These are phyloP conservation scores for Porites lobata DNA, from an alignment of 92 coral and sea anemone genomes.

Conservation along the genomic window DNA sequence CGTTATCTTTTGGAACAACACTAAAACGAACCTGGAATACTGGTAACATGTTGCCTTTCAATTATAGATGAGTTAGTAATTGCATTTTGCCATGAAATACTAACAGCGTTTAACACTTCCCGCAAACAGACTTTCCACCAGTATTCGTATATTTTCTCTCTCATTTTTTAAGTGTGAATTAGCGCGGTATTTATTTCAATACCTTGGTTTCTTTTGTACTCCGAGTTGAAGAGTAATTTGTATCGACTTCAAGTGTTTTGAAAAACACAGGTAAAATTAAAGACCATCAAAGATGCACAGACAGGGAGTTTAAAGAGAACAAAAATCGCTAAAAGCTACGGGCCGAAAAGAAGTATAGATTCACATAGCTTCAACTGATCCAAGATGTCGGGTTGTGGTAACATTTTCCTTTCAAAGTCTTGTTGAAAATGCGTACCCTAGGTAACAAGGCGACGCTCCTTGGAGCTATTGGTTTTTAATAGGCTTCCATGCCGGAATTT, in stretches of 20 bases:
- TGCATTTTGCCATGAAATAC: conserved; percentile 46
- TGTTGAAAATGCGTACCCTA: not conserved
- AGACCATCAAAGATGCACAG: not conserved
- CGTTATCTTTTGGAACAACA: conserved; percentile 11
- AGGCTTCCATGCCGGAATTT: not conserved
- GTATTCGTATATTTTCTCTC: not conserved
- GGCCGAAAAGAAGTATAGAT: too few species aligned
- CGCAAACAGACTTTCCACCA: conserved; percentile 27
- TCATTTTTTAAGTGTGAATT: not conserved
- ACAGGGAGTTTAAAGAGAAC: too few species aligned
- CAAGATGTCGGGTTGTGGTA: too few species aligned
- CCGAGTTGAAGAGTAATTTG: not conserved
- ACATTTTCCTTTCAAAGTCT: not conserved
- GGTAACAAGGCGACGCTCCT: not conserved
- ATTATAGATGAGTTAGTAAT: conserved; percentile 73
- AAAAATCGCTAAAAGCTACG: too few species aligned
- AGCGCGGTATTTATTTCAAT: not conserved
- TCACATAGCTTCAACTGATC: too few species aligned
- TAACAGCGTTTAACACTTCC: conserved; percentile 31
- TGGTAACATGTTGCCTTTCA: conserved; percentile 39
- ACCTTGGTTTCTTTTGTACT: not conserved
- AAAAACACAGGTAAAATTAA: conserved; percentile 6
- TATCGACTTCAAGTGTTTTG: conserved; percentile 21
- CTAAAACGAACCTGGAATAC: not conserved
- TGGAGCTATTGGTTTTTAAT: not conserved